Conservation (phyloP, 2,797 vertebrate species). For the Rhinella marina region DNA sequence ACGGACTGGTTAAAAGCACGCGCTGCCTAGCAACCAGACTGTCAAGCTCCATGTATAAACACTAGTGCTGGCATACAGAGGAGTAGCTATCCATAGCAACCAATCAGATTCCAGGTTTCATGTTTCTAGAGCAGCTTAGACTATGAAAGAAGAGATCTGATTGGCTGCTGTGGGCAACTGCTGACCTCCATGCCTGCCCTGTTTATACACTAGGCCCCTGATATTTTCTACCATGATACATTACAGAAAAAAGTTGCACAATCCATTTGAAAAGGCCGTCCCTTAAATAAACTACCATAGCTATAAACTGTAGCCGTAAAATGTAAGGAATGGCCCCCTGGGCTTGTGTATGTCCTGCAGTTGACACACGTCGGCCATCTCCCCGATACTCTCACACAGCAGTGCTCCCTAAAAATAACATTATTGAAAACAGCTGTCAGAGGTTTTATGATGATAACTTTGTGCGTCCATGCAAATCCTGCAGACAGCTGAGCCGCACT, state of each 20-base stretch:
- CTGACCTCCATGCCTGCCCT: background rate
- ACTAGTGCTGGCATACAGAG: background rate
- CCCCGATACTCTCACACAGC: constrained; percentile 32
- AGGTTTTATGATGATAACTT: constrained; percentile 75
- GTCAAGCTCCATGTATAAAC: background rate
- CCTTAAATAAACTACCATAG: constrained; percentile 17
- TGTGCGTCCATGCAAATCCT: constrained; percentile 79
- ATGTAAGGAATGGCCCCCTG: constrained; percentile 37
- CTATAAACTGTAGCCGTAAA: constrained; percentile 1
- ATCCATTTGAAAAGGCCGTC: background rate
- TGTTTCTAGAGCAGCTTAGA: background rate
- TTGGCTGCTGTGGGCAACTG: background rate
- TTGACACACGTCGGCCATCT: constrained; percentile 32
- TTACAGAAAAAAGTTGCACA: background rate
- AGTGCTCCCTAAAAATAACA: constrained; percentile 79
- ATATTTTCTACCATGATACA: background rate
- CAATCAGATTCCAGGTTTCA: background rate
- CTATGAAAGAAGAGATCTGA: background rate
- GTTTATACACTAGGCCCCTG: background rate
- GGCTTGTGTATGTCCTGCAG: background rate
- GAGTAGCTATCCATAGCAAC: background rate
- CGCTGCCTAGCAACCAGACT: background rate
- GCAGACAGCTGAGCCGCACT: constrained; percentile 86
- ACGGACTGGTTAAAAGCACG: too few relatives aligned
- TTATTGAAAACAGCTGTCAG: constrained; percentile 82